Conservation (phyloP, 2,888 invertebrate genomes). For the Blastobasis lacticolella region DNA sequence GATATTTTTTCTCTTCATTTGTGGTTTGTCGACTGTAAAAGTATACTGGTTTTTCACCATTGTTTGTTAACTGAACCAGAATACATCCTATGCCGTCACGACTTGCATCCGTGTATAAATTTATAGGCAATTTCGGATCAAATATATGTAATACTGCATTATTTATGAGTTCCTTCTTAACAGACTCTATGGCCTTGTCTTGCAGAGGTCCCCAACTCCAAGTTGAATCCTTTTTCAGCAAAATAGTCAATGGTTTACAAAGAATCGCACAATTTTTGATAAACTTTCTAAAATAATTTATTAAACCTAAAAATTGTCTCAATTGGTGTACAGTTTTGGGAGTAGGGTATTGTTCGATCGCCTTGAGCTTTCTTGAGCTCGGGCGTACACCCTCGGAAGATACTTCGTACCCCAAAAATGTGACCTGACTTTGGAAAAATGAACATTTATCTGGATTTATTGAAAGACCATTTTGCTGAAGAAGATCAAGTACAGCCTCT, state of each 20-base stretch:
- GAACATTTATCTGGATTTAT: no score
- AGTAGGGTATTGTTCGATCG: not conserved
- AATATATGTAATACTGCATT: constrained; percentile 3
- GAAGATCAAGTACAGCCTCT: not conserved
- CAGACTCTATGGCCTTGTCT: not conserved
- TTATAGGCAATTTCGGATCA: not conserved
- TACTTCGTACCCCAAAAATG: constrained; percentile 3
- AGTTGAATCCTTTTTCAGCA: not conserved
- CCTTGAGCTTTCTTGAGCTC: not conserved
- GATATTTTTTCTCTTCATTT: no score
- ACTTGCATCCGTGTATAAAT: constrained; percentile 5
- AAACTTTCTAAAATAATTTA: no score
- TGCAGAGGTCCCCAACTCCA: not conserved
- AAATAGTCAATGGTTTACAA: no score
- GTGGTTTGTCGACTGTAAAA: constrained; percentile 11
- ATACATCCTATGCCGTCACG: constrained; percentile 10
- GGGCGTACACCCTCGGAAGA: not conserved
- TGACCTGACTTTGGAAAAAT: constrained; percentile 5
- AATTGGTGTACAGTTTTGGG: not conserved
- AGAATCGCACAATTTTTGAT: no score
- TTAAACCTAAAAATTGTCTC: not conserved
- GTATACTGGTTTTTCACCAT: constrained; percentile 7
- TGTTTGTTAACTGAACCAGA: constrained; percentile 7
- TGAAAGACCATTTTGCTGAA: constrained; percentile 1
- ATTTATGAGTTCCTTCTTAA: not conserved